Base-by-base conservation (phyloP, 2,888 invertebrate genomes). In the Flabesymbios commensalis region DNA sequence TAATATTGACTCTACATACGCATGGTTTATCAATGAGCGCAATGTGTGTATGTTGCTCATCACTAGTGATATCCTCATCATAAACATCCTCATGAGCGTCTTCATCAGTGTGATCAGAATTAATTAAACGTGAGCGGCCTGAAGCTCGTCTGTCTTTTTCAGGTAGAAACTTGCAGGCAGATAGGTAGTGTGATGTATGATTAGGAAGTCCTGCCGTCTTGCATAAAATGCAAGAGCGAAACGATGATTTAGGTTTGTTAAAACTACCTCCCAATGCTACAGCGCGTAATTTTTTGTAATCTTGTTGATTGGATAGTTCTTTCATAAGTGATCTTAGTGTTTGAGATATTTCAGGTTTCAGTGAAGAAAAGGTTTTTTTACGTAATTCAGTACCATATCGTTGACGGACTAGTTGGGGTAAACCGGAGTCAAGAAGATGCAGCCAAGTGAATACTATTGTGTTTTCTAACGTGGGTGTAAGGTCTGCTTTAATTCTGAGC, bases 321-420 rank as follows among this genome's bases (percentile, higher is more conserved):
- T 59, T 26, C 10, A 53, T 56, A 17, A 71, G 45, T 22, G 59
- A 63, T 10, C 36, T 39, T 10, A 69, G 58, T 10, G 69, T 69
- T 22, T 56, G 64, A 2, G 67, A 68, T 19, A 67, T 70, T 53
- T 66, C 59, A 3, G 68, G 69, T 56, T 68, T 71, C 3, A 69
- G 26, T 3, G 67, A 68, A 7, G 69, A 61, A 17, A 72, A 59
- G 17, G 70, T 68, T 17, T 61, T 42, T 0, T 67, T 63, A n/a
- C 69, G 33, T 14, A 68, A 52, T 14, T 68, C 68, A 5, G 71
- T 63, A 0, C 66, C 70, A 48, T 67, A 70, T 5, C 63, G 28
- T 51, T 69, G 69, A 39, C 69, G 69, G 0, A 70, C 59, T 7
- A 69, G 45, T 19, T 32, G 32, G 1, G 65, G 68, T 19, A 71